Base-by-base conservation (phyloP, 2,797 vertebrate species). In the Acrocephalus scirpaceus region DNA sequence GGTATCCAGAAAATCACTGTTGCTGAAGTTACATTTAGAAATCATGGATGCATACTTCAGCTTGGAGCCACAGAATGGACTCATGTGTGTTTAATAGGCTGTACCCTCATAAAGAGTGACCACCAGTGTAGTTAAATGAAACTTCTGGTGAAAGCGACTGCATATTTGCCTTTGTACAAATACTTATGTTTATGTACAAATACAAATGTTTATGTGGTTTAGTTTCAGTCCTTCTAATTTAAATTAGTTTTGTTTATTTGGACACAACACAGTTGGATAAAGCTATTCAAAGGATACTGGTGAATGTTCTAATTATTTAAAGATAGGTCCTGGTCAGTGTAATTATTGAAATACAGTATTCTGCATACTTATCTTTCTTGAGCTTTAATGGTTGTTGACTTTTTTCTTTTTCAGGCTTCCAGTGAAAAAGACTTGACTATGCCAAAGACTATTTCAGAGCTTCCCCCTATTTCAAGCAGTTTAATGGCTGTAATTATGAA, bases 401-500 rank as follows among this genome's bases (percentile, higher is more conserved):
- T 86, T 34, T 67, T 58, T 83, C 19, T n/a, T 65, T 87, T 95
- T 64, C 58, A 99, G 99, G 95, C 98, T 77, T 98, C 98, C 75
- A 96, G 97, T 94, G 90, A 95, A 48, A 97, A 98, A 93, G 98
- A 98, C 32, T 77, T 99, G 50, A 86, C 89, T 29, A 72, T 94
- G 18, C 98, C 98, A 10, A 98, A 98, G 92, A 94, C 97, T 8
- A 50, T 98, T 65, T 97, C 98, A 34, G 98, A 99, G 74, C 98
- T 99, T 94, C 99, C 99, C 17, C 98, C 98, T 22, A 98, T 99
- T 89, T 99, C 99, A 88, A 97, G 97, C 80, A 86, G 97, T 88
- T 97, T 99, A 50, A 97, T 99, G 72, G 93, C 98, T 30, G 84
- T 98, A 90, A 93, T 99, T 88, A 96, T 98, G 38, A 98, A 98